phyloP scores from a whole-genome alignment of 2,797 vertebrate genomes.

The Chanos chanos region DNA sequence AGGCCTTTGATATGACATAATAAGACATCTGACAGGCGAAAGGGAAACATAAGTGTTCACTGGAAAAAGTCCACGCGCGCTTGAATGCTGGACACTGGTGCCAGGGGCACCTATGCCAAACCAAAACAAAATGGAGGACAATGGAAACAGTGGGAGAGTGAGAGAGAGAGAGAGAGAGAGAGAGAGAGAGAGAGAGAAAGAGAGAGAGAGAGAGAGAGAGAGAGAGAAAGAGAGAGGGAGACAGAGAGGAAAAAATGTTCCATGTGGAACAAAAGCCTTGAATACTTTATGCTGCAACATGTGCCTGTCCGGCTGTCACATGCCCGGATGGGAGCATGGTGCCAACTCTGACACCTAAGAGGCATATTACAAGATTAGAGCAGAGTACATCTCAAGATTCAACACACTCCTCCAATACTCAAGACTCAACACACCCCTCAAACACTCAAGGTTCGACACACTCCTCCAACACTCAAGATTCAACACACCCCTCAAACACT shows the following conservation, averaged over 20 bases:
- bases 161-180: too few species aligned
- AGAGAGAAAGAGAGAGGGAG: conserved; percentile 1
- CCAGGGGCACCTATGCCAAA: neutral
- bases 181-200: too few species aligned
- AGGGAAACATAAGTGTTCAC: too few species aligned
- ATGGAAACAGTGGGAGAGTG: too few species aligned
- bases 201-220: too few species aligned
- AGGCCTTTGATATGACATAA: too few species aligned
- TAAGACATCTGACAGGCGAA: too few species aligned
- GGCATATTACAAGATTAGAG: conserved; percentile 23
- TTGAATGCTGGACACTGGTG: neutral
- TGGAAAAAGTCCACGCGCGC: too few species aligned
- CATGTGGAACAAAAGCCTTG: neutral
- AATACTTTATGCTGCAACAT: neutral
- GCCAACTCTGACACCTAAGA: neutral
- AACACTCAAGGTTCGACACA: conserved; percentile 6
- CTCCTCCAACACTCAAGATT: conserved; percentile 1
- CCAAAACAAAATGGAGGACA: conserved; percentile 10
- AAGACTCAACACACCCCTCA: conserved; percentile 18
- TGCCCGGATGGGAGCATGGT: neutral
- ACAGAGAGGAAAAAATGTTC: neutral
- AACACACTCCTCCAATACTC: neutral
- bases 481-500: conserved; percentile 19
- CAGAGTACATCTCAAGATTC: too few species aligned
- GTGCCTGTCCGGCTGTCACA: neutral